Percentiles rank a stretch among this genome's conserved stretches.
Evolutionary conservation across 37 sponge, comb jelly and placozoan genomes (phyloP).

Genomic region (Lycopodina hypogea): DNA sequence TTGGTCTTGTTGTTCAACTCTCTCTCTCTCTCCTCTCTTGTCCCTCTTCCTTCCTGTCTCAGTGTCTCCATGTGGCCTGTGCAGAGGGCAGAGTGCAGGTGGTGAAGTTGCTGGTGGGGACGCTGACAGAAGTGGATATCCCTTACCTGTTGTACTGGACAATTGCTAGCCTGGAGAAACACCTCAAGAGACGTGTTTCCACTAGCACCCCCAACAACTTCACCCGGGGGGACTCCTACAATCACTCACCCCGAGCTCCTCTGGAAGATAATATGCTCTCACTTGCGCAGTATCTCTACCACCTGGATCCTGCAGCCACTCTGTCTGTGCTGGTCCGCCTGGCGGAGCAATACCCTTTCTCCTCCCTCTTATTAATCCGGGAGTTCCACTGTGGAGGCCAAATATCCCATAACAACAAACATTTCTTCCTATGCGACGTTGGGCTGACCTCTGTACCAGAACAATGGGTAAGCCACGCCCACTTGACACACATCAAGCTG

Average conservation of each 20-base stretch:
- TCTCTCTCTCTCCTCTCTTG: neutral
- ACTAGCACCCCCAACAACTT: neutral
- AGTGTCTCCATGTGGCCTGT: constrained; percentile 50
- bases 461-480: constrained; percentile 13
- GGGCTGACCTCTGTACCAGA: constrained; percentile 17
- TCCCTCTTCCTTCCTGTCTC: neutral
- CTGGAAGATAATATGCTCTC: neutral
- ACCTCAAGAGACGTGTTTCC: neutral
- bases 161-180: constrained; percentile 28
- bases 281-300: constrained; percentile 23
- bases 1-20: neutral
- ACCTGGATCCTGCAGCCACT: constrained; percentile 18
- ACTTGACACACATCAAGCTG: constrained; percentile 48
- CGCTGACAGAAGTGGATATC: constrained; percentile 6
- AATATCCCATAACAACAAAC: neutral
- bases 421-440: constrained; percentile 24
- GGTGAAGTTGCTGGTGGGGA: constrained; percentile 42
- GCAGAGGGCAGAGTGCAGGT: constrained; percentile 26
- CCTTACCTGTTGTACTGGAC: constrained; percentile 12
- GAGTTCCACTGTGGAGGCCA: constrained; percentile 13
- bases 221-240: too few species aligned
- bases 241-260: too few species aligned
- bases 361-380: constrained; percentile 27
- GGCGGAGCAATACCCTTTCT: constrained; percentile 16
- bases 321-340: constrained; percentile 23